Percentiles rank a stretch among this genome's conserved stretches.
Evolutionary conservation across 2,113 vertebrate genomes (phyloP).

Genomic region (Hydropotes inermis): DNA sequence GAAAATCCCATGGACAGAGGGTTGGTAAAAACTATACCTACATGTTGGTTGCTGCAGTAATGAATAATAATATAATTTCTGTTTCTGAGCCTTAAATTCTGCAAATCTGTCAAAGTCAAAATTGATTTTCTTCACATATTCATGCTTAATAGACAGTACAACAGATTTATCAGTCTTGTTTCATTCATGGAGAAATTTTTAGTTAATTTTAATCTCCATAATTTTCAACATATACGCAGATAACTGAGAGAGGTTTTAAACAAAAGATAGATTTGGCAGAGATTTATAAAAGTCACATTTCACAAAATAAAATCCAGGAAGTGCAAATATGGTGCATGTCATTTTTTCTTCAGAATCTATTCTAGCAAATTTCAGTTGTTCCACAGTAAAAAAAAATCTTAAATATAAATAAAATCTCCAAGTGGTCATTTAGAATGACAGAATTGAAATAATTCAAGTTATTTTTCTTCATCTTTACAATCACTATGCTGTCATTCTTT

Average conservation of each 20-base stretch:
- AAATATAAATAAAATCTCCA: not conserved
- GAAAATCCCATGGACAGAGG: not conserved
- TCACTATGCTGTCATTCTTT: not conserved
- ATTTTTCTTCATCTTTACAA: not conserved
- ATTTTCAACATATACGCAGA: not conserved
- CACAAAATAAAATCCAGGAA: not conserved
- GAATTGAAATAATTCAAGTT: not conserved
- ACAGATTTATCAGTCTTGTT: not conserved
- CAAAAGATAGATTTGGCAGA: not conserved
- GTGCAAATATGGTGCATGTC: not conserved
- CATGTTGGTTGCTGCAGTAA: not conserved
- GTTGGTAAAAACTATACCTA: not conserved
- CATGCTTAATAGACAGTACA: not conserved
- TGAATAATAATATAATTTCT: not conserved
- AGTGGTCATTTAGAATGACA: not conserved
- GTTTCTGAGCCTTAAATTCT: not conserved
- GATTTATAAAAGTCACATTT: not conserved
- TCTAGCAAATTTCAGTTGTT: not conserved
- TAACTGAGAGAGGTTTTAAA: not conserved
- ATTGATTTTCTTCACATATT: not conserved
- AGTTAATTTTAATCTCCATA: slow-evolving; percentile 11
- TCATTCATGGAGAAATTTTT: not conserved
- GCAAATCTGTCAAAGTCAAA: not conserved
- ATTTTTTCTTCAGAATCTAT: not conserved
- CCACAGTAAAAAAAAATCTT: not conserved